Conservation (phyloP, 2,888 invertebrate species). For the Aricia artaxerxes region DNA sequence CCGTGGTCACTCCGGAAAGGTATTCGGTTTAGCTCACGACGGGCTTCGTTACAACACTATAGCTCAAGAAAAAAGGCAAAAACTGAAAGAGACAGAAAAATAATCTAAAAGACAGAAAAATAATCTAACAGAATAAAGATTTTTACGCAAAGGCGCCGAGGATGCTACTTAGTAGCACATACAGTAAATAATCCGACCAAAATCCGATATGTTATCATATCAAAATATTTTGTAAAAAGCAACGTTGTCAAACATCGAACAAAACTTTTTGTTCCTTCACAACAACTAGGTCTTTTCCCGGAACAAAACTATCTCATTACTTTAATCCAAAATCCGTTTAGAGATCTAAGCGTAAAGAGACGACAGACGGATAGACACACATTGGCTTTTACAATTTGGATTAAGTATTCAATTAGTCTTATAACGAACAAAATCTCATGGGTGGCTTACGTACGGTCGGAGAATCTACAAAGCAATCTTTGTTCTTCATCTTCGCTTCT, state of each 20-base stretch:
- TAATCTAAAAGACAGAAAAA: constrained; percentile 26
- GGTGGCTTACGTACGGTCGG: background rate
- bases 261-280: too few species aligned
- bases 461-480: background rate
- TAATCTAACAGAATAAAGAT: background rate
- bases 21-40: constrained; percentile 36
- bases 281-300: too few species aligned
- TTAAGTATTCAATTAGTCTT: background rate
- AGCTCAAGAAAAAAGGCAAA: constrained; percentile 44
- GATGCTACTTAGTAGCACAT: too few species aligned
- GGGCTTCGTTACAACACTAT: constrained; percentile 48
- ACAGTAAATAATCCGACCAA: too few species aligned
- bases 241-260: too few species aligned
- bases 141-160: background rate
- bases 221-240: too few species aligned
- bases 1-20: constrained; percentile 46
- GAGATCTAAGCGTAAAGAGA: too few species aligned
- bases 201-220: too few species aligned
- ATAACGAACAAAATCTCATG: background rate
- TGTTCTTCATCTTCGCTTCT: background rate
- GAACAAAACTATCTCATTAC: too few species aligned
- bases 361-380: too few species aligned
- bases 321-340: too few species aligned
- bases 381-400: background rate
- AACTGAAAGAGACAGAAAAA: constrained; percentile 49